Conservation (phyloP, 2,797 vertebrate species). For the Masticophis lateralis region DNA sequence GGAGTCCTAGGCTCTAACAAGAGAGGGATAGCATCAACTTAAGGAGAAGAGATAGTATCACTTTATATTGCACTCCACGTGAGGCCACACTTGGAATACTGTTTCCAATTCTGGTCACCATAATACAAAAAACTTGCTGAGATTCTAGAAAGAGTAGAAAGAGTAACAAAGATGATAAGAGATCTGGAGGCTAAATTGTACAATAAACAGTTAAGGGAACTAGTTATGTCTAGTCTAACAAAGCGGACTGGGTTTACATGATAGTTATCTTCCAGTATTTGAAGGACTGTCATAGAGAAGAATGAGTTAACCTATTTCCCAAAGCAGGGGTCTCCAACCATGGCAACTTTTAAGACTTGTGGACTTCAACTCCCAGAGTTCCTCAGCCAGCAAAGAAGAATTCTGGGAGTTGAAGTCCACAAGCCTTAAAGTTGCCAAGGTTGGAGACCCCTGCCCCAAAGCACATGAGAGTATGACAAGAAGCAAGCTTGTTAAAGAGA, state of each 20-base stretch:
- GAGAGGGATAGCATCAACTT: not conserved
- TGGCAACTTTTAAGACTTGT: too few relatives aligned
- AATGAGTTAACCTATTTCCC: not conserved
- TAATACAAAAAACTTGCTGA: not conserved
- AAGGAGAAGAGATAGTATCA: not conserved
- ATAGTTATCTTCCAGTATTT: not conserved
- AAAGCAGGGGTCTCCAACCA: too few relatives aligned
- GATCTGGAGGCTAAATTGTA: not conserved
- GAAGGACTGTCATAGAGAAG: not conserved
- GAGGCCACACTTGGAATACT: not conserved
- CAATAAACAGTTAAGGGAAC: not conserved
- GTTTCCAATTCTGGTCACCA: not conserved
- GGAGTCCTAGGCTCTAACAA: not conserved
- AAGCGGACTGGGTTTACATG: not conserved
- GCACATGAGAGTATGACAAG: not conserved
- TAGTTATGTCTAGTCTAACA: not conserved
- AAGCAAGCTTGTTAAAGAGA: not conserved
- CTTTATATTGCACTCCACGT: not conserved
- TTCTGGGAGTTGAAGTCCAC: too few relatives aligned
- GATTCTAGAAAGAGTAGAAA: not conserved
- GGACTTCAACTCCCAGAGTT: too few relatives aligned
- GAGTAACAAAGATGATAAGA: not conserved
- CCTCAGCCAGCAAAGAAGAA: too few relatives aligned
- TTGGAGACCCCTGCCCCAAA: not conserved
- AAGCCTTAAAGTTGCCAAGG: too few relatives aligned